phyloP scores from a whole-genome alignment of 2,888 invertebrate genomes.

The Sarcophaga carnaria region DNA sequence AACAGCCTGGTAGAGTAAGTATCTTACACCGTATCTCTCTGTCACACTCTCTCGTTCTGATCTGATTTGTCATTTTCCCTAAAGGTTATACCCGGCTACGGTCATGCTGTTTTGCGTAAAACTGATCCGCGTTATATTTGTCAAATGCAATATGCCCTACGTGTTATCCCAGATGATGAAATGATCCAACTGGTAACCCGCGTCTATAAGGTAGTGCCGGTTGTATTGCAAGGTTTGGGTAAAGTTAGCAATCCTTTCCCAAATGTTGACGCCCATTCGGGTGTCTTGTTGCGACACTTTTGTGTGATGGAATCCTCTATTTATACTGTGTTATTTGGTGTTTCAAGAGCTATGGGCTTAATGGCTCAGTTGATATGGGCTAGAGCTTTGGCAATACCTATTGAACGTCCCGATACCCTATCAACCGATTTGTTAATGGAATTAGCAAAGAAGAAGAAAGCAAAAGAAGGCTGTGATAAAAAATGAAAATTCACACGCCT shows the following conservation, averaged over 20 bases:
- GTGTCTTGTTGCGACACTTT: constrained; percentile 89
- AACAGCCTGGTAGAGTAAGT: too few relatives aligned
- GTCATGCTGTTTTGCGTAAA: constrained; percentile 91
- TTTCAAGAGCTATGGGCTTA: constrained; percentile 90
- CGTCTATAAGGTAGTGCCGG: constrained; percentile 90
- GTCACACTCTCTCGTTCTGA: too few relatives aligned
- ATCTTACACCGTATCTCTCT: too few relatives aligned
- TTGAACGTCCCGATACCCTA: constrained; percentile 90
- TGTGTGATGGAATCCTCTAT: constrained; percentile 92
- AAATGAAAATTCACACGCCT: too few relatives aligned
- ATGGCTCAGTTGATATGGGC: constrained; percentile 89
- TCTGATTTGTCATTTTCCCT: constrained; percentile 80
- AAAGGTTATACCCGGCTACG: constrained; percentile 91
- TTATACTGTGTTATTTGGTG: constrained; percentile 93
- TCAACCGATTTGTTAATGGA: constrained; percentile 83
- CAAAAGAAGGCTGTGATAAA: not conserved
- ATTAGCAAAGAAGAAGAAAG: not conserved
- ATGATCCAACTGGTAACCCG: constrained; percentile 88
- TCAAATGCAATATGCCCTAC: constrained; percentile 90
- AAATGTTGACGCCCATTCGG: constrained; percentile 94
- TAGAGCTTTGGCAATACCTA: constrained; percentile 88
- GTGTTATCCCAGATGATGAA: constrained; percentile 89
- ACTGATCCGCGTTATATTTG: constrained; percentile 90
- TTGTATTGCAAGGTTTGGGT: constrained; percentile 88
- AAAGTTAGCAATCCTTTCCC: constrained; percentile 95